These are phyloP conservation scores for Poecilia velifera DNA, from an alignment of 2,797 vertebrate genomes.

Conservation along the genomic window DNA sequence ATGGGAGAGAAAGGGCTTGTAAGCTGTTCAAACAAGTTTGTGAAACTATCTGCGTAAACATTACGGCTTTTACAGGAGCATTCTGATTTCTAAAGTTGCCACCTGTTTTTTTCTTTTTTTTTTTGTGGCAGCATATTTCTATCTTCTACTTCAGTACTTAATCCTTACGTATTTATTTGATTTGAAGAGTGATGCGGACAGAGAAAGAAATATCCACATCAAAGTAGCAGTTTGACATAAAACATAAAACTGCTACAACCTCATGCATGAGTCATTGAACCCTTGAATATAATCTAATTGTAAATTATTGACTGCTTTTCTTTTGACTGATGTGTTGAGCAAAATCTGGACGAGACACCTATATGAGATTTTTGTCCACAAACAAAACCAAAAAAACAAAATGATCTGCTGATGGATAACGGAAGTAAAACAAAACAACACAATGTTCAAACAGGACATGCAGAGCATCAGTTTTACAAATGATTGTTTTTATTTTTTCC, in stretches of 20 bases:
- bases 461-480: neutral
- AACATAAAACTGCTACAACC: neutral
- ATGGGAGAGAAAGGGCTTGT: conserved; percentile 7
- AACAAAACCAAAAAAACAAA: neutral
- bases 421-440: too few species aligned
- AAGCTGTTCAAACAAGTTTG: neutral
- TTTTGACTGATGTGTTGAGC: too few species aligned
- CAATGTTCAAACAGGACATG: too few species aligned
- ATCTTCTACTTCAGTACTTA: neutral
- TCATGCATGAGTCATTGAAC: neutral
- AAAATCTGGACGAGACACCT: neutral
- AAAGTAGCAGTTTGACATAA: neutral
- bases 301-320: neutral
- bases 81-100: neutral
- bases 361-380: neutral
- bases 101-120: too few species aligned
- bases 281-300: neutral
- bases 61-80: conserved; percentile 29
- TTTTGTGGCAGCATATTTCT: conserved; percentile 6
- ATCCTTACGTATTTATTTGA: neutral
- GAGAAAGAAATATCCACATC: neutral
- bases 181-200: neutral
- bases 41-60: conserved; percentile 28
- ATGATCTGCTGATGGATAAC: neutral
- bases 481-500: neutral